Evolutionary conservation across 2,888 invertebrate genomes (phyloP), one percentile per base, ranked within the genome.

Genomic region (Gryllus longicercus): DNA sequence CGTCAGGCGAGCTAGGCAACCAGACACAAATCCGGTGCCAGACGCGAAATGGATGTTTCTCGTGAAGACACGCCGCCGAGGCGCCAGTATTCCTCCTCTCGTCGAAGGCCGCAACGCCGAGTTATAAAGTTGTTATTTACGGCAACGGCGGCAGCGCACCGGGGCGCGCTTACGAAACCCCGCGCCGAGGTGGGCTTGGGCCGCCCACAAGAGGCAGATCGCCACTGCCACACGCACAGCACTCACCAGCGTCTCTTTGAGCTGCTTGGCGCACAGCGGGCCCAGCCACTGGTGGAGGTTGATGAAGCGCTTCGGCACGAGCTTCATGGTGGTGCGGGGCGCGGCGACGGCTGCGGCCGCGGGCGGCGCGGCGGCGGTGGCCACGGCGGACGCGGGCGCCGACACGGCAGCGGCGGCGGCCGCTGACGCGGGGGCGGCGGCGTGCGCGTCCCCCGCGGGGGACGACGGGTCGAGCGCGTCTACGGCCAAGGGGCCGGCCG

Each of bases 201-300:
- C 38, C 38, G 38, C 38, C 38, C 38, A 38, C 38, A 63, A 63
- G 63, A n/a, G 63, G n/a, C n/a, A 50, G 2, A 25, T n/a, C 49
- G 49, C 49, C 21, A 25, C 76, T 18, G 23, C 8, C 18, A 18
- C 18, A 18, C 18, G 76, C 25, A 11, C 8, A 23, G 25, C 12
- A 25, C 75, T 21, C 80, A 89, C 88, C 84, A 89, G 86, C 80
- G 88, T 87, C 84, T 89, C 88, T 85, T 89, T 89, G 80, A 89
- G 91, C 81, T 86, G 86, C 84, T 87, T 87, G 82, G 86, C 85
- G 80, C 85, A 86, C 82, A 87, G 85, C 84, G 96, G 96, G 86
- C 95, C 94, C 86, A 96, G 90, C 95, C 95, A 95, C 88, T 95
- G 95, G 88, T 96, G 96, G 87, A 96, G 91, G 90, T 94, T 95